Conservation (phyloP, 2,797 vertebrate species). For the Gadopsis marmoratus region DNA sequence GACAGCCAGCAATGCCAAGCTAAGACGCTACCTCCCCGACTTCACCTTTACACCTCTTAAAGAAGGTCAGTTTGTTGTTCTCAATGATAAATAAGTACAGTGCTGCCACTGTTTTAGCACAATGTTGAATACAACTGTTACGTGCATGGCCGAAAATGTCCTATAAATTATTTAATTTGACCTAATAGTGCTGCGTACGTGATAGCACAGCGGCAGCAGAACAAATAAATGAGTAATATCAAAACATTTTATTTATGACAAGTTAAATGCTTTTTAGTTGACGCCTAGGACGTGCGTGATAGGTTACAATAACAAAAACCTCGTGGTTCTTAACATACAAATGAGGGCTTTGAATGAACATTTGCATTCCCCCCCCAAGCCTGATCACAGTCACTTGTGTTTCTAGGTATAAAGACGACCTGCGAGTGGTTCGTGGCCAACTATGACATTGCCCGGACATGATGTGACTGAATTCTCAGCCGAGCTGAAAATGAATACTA, state of each 20-base stretch:
- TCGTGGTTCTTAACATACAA: background rate
- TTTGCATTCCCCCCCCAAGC: constrained; percentile 14
- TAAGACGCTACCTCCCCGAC: constrained; percentile 81
- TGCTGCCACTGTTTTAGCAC: background rate
- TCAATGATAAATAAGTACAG: background rate
- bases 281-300: no score
- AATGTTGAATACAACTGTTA: background rate
- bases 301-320: background rate
- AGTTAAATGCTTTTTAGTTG: background rate
- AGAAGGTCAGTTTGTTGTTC: constrained; percentile 77
- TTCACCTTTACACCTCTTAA: constrained; percentile 88
- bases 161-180: background rate
- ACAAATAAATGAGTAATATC: background rate
- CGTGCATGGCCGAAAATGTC: background rate
- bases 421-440: constrained; percentile 56
- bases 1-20: constrained; percentile 88
- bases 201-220: background rate
- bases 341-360: constrained; percentile 9
- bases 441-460: constrained; percentile 31
- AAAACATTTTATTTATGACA: no score
- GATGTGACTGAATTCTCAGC: background rate
- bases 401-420: constrained; percentile 43
- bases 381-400: background rate
- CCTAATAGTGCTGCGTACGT: background rate
- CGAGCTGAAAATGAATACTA: background rate